Conservation (phyloP, 2,113 vertebrate genomes). For the Oreochromis spilurus region DNA sequence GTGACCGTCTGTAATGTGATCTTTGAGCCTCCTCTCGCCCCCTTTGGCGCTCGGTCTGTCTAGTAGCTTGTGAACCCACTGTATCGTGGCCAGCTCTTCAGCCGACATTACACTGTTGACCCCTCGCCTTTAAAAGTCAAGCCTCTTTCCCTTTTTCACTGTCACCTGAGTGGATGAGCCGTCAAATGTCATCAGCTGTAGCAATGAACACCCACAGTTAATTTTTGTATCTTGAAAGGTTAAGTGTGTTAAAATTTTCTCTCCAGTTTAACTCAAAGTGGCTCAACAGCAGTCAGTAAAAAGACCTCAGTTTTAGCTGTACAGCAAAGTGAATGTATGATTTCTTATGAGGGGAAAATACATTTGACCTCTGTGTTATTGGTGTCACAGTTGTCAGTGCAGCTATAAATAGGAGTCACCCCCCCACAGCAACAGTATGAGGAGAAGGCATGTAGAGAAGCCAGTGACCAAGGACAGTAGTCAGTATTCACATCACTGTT, state of each 20-base stretch:
- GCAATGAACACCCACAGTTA: neutral
- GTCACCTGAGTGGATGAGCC: slow-evolving; percentile 23
- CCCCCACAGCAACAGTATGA: slow-evolving; percentile 2
- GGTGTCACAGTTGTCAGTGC: slow-evolving; percentile 38
- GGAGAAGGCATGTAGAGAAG: neutral
- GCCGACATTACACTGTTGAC: slow-evolving; percentile 40
- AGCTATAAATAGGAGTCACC: slow-evolving; percentile 55
- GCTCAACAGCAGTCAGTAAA: neutral
- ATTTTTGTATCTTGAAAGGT: slow-evolving; percentile 41
- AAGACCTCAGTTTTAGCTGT: neutral
- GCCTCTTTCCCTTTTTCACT: slow-evolving; percentile 33
- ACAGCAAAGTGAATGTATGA: neutral
- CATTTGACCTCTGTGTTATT: slow-evolving; percentile 41
- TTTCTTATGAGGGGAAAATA: slow-evolving; percentile 1
- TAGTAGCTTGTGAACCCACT: neutral
- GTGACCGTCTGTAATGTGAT: slow-evolving; percentile 61
- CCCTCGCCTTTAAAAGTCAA: slow-evolving; percentile 68
- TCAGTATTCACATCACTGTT: neutral
- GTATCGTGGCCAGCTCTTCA: neutral
- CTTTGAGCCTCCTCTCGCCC: slow-evolving; percentile 19
- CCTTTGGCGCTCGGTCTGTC: neutral
- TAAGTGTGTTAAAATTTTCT: neutral
- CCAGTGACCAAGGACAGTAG: neutral
- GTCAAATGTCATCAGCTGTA: neutral
- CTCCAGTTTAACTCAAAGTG: neutral